Percentiles rank a stretch among this genome's conserved stretches.
Evolutionary conservation across 2,113 vertebrate species (phyloP).

Genomic region (Muntiacus reevesi): DNA sequence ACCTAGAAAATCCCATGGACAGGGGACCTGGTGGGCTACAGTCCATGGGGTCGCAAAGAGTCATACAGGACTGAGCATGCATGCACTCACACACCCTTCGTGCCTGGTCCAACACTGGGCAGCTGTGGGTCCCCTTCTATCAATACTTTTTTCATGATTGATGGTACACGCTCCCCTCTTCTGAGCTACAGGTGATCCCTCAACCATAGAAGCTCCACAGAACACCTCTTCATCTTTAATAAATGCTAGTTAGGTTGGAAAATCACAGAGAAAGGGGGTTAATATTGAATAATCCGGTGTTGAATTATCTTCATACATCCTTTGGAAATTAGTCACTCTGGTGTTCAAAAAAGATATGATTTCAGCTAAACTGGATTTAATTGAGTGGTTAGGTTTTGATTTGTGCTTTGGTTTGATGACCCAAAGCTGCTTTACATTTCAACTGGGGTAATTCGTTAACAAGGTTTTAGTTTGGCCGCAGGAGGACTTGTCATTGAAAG

Average conservation of each 20-base stretch:
- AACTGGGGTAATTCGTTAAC: not conserved
- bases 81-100: not conserved
- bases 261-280: slow-evolving; percentile 27
- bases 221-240: not conserved
- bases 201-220: not conserved
- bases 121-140: not conserved
- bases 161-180: not conserved
- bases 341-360: slow-evolving; percentile 31
- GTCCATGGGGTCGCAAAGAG: not conserved
- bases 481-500: not conserved
- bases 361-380: slow-evolving; percentile 22
- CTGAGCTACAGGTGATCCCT: not conserved
- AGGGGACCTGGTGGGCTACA: not conserved
- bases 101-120: not conserved
- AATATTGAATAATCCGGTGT: slow-evolving; percentile 2
- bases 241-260: slow-evolving; percentile 32
- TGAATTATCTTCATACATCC: slow-evolving; percentile 10
- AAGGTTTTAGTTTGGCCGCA: not conserved
- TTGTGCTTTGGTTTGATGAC: not conserved
- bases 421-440: not conserved
- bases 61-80: not conserved
- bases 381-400: slow-evolving; percentile 39
- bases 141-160: not conserved
- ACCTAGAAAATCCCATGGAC: not conserved
- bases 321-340: slow-evolving; percentile 45